Evolutionary conservation across 2,113 vertebrate species (phyloP), one percentile per base, ranked within the genome.

Genomic region (Cyphomyrus plagiostoma): DNA sequence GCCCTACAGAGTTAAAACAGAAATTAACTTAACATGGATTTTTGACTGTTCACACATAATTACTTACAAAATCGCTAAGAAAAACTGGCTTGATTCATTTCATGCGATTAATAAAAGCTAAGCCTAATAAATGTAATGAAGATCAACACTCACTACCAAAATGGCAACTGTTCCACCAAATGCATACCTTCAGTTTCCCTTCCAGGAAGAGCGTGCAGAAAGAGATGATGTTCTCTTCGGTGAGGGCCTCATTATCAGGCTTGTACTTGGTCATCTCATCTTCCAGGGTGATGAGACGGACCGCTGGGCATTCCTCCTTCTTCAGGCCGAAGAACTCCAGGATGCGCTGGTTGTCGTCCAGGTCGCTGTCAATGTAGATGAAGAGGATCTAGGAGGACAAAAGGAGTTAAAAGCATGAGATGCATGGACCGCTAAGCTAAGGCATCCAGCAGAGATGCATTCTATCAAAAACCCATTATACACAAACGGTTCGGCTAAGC

Each of bases 191-290:
- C 89, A 99, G 96, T 93, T 98, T 99, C 87, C 98, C 98, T 3
- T 98, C 98, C 19, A 95, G 91, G 92, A 99, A 99, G 35, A 90
- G 94, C 0, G 93, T 95, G 92, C 98, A 99, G 95, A 99, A 99
- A 0, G 94, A 91, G 0, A 92, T 93, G 90, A 99, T 98, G 91
- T 95, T 97, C 23, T 98, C 97, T 1, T 98, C 95, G 0, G 97
- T 97, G 91, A 99, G 96, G 86, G 95, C 95, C 1, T 96, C 92
- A 0, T 92, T 96, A 50, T 97, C 97, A 0, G 98, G 98, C 91
- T 97, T 99, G 95, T 99, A 99, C 91, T 99, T 99, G 87, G 98
- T 99, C 98, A 99, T 99, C 91, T 99, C 98, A 50, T 99, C 98
- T 92, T 99, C 98, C 89, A 99, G 94, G 0, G 98, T 99, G 93